A percentile compares a stretch with the other conserved stretches of the same genome.
Conservation (phyloP, 2,113 vertebrate species). For the Chloroceryle aenea region DNA sequence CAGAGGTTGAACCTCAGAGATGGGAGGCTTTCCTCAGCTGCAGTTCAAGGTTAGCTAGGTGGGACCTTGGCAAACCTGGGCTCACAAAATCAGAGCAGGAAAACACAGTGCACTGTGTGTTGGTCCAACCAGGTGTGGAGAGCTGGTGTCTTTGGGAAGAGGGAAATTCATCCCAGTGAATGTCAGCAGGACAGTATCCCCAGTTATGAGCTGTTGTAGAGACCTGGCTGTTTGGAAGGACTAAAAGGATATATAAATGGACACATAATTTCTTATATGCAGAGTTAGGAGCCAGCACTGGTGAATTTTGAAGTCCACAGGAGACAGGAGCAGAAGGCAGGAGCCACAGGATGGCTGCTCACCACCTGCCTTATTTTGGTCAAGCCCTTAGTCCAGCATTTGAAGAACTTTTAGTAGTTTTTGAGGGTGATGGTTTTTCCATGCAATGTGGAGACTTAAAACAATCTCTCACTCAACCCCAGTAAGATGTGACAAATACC, state of each 20-base stretch:
- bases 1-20: background rate
- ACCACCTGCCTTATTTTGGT: background rate
- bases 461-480: background rate
- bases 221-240: background rate
- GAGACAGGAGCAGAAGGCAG: background rate
- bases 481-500: background rate
- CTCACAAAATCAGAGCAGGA: background rate
- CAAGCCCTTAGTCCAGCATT: background rate
- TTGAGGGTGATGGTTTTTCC: background rate
- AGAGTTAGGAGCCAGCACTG: background rate
- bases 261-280: background rate
- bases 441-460: background rate
- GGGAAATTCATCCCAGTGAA: background rate
- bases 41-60: background rate
- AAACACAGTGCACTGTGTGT: background rate
- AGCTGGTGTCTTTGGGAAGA: background rate
- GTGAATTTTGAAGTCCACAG: background rate
- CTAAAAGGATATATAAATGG: background rate
- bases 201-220: background rate
- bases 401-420: background rate
- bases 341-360: background rate
- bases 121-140: background rate
- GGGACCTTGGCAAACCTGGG: background rate
- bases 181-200: background rate
- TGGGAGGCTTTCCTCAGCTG: background rate